Evolutionary conservation across 2,797 vertebrate genomes (phyloP).

Genomic region (Falco berigora): DNA sequence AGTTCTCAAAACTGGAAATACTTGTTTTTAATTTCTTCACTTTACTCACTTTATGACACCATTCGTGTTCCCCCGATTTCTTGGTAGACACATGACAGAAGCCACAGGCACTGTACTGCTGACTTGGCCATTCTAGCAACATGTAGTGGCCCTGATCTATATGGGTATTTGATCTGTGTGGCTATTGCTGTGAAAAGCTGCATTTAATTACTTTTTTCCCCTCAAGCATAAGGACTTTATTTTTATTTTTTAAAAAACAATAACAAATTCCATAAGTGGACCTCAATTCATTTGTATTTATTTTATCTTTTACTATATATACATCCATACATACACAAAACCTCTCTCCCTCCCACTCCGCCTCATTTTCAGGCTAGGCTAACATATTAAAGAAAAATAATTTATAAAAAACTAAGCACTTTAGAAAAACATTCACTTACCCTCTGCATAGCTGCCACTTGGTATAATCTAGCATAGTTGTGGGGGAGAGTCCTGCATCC

Average conservation of each 20-base stretch:
- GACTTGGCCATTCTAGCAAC: not conserved
- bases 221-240: not conserved
- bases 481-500: not conserved
- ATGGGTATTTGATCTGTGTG: not conserved
- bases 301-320: not conserved
- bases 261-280: not conserved
- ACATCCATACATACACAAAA: not conserved
- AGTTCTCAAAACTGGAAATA: not conserved
- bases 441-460: not conserved
- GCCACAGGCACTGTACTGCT: not conserved
- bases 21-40: not conserved
- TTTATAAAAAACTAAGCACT: not conserved
- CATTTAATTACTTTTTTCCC: not conserved
- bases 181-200: not conserved
- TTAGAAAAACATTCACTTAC: not conserved
- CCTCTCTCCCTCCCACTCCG: not conserved
- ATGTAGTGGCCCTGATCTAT: not conserved
- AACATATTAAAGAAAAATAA: not conserved
- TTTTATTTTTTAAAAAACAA: not conserved
- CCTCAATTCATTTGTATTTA: not conserved
- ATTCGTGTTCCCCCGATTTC: not conserved
- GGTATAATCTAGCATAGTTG: not conserved
- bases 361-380: not conserved
- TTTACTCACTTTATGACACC: not conserved
- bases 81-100: not conserved